phyloP scores from a whole-genome alignment of 92 coral and sea anemone species.

The Paragorgia papillata region DNA sequence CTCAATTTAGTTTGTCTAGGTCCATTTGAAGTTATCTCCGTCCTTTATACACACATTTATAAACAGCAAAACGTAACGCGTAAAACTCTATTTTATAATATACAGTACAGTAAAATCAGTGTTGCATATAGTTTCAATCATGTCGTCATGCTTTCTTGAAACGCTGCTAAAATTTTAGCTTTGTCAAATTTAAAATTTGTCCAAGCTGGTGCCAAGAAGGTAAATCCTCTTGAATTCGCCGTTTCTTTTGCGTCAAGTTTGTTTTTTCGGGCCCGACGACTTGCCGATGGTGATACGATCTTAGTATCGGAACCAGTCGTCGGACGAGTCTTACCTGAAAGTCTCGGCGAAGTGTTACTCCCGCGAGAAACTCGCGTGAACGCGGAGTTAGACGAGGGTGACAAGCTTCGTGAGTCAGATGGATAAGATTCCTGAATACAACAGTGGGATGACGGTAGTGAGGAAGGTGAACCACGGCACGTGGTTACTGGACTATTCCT shows the following conservation, averaged over 20 bases:
- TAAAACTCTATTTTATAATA: too few relatives aligned
- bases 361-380: slow-evolving; percentile 40
- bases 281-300: slow-evolving; percentile 9
- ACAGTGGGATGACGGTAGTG: slow-evolving; percentile 30
- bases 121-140: slow-evolving; percentile 1
- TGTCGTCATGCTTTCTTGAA: slow-evolving; percentile 4
- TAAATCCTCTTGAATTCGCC: slow-evolving; percentile 34
- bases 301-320: slow-evolving; percentile 11
- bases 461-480: slow-evolving; percentile 37
- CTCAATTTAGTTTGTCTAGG: too few relatives aligned
- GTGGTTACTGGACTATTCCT: slow-evolving; percentile 21
- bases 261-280: slow-evolving; percentile 12
- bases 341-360: slow-evolving; percentile 28
- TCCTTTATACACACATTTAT: not conserved
- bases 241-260: slow-evolving; percentile 38
- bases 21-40: not conserved
- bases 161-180: slow-evolving; percentile 66
- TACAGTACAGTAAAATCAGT: too few relatives aligned
- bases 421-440: slow-evolving; percentile 34
- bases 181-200: slow-evolving; percentile 76
- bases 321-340: not conserved
- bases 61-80: too few relatives aligned
- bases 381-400: slow-evolving; percentile 36
- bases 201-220: slow-evolving; percentile 75
- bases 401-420: slow-evolving; percentile 17